These are phyloP conservation scores for Mamestra configurata DNA, from an alignment of 1,140 invertebrate species.

Conservation along the genomic window DNA sequence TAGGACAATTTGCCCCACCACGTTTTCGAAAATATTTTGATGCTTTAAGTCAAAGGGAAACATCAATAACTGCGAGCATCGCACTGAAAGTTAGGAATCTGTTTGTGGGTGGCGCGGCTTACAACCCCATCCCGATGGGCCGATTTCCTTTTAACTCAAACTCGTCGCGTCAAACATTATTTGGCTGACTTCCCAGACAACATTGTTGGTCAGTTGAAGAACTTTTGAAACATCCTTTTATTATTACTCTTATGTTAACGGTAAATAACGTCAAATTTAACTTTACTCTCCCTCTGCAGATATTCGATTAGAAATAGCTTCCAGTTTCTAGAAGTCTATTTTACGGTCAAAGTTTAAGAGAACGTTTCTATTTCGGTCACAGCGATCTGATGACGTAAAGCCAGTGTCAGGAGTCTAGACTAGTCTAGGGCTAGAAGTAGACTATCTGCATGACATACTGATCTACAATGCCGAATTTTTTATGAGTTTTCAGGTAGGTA, in stretches of 20 bases:
- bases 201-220: neutral
- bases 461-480: neutral
- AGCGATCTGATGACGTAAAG: neutral
- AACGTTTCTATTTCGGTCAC: slow-evolving; percentile 1
- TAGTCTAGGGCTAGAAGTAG: neutral
- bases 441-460: neutral
- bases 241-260: neutral
- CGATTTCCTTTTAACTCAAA: slow-evolving; percentile 11
- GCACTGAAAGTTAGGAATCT: neutral
- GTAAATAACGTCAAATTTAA: too few species aligned
- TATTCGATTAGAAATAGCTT: neutral
- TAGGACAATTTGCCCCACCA: too few species aligned
- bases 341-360: neutral
- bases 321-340: neutral
- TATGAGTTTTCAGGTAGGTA: neutral
- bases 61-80: neutral
- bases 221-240: neutral
- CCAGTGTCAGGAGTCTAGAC: slow-evolving; percentile 5
- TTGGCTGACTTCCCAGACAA: slow-evolving; percentile 12
- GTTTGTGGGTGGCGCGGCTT: neutral
- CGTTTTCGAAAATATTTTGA: too few species aligned
- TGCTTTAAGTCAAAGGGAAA: too few species aligned
- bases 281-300: too few species aligned
- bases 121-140: neutral
- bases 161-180: slow-evolving; percentile 14